Evolutionary conservation across 2,888 invertebrate species (phyloP), one percentile per base, ranked within the genome.

Genomic region (Eulithis prunata): DNA sequence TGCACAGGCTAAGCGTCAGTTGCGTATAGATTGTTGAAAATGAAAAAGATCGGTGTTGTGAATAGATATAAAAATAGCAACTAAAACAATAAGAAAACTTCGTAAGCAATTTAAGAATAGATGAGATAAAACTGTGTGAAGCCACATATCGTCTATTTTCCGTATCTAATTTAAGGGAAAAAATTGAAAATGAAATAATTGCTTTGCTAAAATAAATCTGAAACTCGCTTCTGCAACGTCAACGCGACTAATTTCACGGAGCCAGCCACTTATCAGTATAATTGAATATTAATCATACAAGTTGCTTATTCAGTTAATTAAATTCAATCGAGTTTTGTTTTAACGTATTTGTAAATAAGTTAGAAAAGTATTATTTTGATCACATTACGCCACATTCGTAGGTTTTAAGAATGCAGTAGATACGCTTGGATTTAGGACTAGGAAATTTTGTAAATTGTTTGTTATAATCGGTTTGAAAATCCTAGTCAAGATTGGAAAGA

Each of bases 401-500:
- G 43, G 1, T 28, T 59, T 21, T 59, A 59, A 13, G 28, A 13
- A 52, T 13, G 53, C 21, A 54, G 55, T 61, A 61, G 21, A 38
- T 49, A 55, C 43, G 51, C 36, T 57, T 57, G 57, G 8, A 57
- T 12, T 41, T 51, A 62, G 43, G 62, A 51, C 58, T 49, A 58
- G 58, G 47, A 8, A 28, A 52, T 43, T 8, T 51, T 38, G 41
- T 58, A 51, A 14, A 57, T 21, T 56, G n/a, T 46, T 51, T 41
- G 43, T 54, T 21, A 32, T 59, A 52, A 64, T 69, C 53, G 32
- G 66, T 67, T 67, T 46, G 47, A 51, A 61, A 66, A 68, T 74
- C 77, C 82, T 84, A 84, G 84, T 83, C 82, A 83, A 78, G 72
- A 72, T 77, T 71, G 73, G 77, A 73, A 85, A 85, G 86, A 86